These are phyloP conservation scores for Centropyge bicolor DNA, from an alignment of 2,797 vertebrate species.

Conservation along the genomic window DNA sequence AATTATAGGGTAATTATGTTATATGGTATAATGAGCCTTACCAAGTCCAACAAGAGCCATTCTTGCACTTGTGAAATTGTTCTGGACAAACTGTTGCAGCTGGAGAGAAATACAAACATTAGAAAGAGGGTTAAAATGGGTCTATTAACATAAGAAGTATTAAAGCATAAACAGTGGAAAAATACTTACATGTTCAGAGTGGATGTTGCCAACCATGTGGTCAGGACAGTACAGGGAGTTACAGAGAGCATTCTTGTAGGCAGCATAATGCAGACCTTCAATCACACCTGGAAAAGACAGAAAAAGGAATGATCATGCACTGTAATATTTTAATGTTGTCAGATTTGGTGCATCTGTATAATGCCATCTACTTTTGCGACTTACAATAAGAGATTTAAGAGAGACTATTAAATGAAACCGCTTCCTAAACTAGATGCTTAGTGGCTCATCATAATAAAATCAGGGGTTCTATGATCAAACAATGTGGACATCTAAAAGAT, in stretches of 20 bases:
- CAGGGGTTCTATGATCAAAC: not conserved
- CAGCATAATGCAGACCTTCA: constrained; percentile 91
- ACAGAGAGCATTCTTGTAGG: constrained; percentile 92
- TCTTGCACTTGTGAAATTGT: constrained; percentile 94
- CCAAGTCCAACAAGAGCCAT: constrained; percentile 97
- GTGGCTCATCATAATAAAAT: not conserved
- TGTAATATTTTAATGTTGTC: not conserved
- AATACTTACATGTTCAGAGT: constrained; percentile 89
- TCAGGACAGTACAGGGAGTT: constrained; percentile 96
- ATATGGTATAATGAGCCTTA: constrained; percentile 69
- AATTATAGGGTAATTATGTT: not conserved
- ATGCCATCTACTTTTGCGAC: not conserved
- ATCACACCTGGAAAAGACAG: constrained; percentile 84
- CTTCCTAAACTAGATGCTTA: too few species aligned
- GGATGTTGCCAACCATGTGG: constrained; percentile 90
- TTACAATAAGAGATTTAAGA: too few species aligned
- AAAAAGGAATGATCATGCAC: not conserved
- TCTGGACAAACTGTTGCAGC: constrained; percentile 95
- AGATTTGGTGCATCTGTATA: not conserved
- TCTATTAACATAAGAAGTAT: not conserved
- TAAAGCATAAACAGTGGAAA: not conserved
- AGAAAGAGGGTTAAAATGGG: not conserved
- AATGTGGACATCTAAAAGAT: not conserved
- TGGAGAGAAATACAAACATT: constrained; percentile 70
- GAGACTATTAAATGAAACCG: too few species aligned